phyloP scores from a whole-genome alignment of 92 coral and sea anemone species.

The Pocillopora meandrina region DNA sequence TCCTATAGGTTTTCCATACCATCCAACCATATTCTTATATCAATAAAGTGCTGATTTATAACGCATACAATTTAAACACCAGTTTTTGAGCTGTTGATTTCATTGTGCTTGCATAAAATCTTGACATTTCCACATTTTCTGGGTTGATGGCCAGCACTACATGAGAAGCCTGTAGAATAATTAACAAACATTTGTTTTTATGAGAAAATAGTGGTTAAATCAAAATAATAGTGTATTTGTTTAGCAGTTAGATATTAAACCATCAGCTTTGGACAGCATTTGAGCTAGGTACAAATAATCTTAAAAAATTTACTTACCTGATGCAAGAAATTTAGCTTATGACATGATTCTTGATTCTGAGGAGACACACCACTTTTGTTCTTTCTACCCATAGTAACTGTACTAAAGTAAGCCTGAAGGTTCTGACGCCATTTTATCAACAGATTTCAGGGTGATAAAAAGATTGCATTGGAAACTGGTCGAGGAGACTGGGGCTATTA shows the following conservation, averaged over 20 bases:
- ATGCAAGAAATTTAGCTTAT: constrained; percentile 82
- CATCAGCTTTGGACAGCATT: too few relatives aligned
- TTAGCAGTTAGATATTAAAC: too few relatives aligned
- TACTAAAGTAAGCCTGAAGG: background rate
- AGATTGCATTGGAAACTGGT: background rate
- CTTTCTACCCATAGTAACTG: constrained; percentile 55
- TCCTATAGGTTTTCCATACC: background rate
- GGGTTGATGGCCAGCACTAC: constrained; percentile 78
- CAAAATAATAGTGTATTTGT: too few relatives aligned
- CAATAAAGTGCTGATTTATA: background rate
- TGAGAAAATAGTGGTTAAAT: too few relatives aligned
- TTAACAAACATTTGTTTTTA: background rate
- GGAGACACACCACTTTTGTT: constrained; percentile 40
- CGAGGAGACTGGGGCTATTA: constrained; percentile 10
- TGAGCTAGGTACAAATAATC: too few relatives aligned
- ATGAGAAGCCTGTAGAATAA: constrained; percentile 76
- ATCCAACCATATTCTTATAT: background rate
- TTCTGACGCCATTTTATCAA: background rate
- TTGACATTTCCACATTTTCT: constrained; percentile 78
- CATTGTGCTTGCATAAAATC: constrained; percentile 88
- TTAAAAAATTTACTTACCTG: constrained; percentile 57
- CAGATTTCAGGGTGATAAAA: background rate
- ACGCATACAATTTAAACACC: constrained; percentile 84
- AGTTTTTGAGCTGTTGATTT: constrained; percentile 74
- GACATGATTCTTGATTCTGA: constrained; percentile 71